Conservation (phyloP, 2,113 vertebrate species). For the Hystrix brachyura region DNA sequence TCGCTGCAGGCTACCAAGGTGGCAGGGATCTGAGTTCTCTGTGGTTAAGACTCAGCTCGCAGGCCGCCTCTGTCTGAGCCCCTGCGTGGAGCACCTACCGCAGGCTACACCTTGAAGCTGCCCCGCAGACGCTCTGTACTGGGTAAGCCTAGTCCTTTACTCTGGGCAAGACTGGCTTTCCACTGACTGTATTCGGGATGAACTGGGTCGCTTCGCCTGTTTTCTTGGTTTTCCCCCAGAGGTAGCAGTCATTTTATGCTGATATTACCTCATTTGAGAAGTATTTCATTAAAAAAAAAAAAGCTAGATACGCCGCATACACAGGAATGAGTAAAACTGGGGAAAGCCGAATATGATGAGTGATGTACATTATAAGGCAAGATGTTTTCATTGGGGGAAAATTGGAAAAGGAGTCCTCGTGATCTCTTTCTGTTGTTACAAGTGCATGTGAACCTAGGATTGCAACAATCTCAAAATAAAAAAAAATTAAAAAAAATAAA, state of each 20-base stretch:
- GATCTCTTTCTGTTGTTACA: neutral
- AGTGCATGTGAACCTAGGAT: accelerated
- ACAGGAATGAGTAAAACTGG: neutral
- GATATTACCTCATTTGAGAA: neutral
- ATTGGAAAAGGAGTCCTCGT: accelerated
- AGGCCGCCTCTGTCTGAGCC: too few species aligned
- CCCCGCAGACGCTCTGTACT: accelerated
- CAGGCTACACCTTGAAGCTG: neutral
- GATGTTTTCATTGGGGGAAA: accelerated
- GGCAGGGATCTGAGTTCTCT: neutral
- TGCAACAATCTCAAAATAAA: neutral
- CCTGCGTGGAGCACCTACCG: neutral
- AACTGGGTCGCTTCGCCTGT: neutral
- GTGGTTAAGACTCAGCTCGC: neutral
- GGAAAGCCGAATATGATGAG: neutral
- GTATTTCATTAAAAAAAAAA: neutral
- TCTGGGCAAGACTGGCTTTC: neutral
- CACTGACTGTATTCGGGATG: neutral
- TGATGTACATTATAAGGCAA: accelerated
- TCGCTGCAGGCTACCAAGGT: neutral
- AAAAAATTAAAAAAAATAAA: neutral
- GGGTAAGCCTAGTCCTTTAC: accelerated
- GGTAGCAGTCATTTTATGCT: neutral
- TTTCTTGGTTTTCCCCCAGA: neutral
- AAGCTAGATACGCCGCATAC: neutral